Percentiles rank a stretch among this genome's conserved stretches.
Evolutionary conservation across 2,797 vertebrate species (phyloP).

Genomic region (Mormyrus proboscirostris): DNA sequence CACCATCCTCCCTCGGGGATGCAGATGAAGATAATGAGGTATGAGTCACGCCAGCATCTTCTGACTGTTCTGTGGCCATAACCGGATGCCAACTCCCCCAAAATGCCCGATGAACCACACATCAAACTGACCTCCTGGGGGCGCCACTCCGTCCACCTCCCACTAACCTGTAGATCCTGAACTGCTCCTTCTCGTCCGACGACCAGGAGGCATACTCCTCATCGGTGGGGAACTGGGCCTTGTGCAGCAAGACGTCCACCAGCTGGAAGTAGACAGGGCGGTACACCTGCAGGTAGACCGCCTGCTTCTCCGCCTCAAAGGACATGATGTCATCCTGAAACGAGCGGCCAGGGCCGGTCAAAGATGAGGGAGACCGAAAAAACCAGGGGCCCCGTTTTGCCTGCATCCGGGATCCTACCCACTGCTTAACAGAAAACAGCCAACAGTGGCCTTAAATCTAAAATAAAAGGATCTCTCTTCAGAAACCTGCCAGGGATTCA

Average conservation of each 20-base stretch:
- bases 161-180: conserved; percentile 89
- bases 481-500: background rate
- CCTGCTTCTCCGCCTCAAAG: conserved; percentile 87
- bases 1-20: background rate
- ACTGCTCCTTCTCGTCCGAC: conserved; percentile 94
- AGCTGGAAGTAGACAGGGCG: conserved; percentile 95
- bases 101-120: background rate
- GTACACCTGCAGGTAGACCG: conserved; percentile 92
- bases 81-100: background rate
- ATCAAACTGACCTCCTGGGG: background rate
- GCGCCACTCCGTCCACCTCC: background rate
- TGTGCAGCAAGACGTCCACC: conserved; percentile 92
- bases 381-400: background rate
- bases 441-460: background rate
- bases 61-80: background rate
- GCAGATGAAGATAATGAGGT: background rate
- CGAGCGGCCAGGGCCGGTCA: background rate
- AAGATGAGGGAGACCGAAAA: background rate
- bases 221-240: conserved; percentile 94
- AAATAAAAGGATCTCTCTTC: background rate
- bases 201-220: conserved; percentile 94
- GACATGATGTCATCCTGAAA: conserved; percentile 91
- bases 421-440: background rate
- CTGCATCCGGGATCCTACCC: background rate
- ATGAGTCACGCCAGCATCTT: background rate